Evolutionary conservation across 2,113 vertebrate species (phyloP), one percentile per base, ranked within the genome.

Genomic region (Diadophis punctatus): DNA sequence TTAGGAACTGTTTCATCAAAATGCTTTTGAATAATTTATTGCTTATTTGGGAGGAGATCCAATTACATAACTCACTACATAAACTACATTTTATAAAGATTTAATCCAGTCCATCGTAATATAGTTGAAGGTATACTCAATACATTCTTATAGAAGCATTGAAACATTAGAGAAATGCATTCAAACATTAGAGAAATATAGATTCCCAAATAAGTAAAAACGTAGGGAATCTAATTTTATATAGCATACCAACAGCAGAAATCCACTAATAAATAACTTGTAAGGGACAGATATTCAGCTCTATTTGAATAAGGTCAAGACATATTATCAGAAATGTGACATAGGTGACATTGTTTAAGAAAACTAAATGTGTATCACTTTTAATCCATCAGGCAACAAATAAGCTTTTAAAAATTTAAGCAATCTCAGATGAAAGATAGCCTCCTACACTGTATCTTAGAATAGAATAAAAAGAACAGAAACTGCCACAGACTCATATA

Each of bases 261-360:
- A 91, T 0, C 0, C 6, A 14, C 23, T 56, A 25, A 48, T 55
- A 60, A 94, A 91, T 88, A 91, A 90, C 53, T 84, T 43, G 30
- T 86, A 56, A 22, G 23, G 23, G 52, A 4, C 5, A 11, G 4
- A 22, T 25, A 49, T 46, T n/a, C 3, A 55, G 3, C 7, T 90
- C 52, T 80, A 86, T 60, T 91, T 90, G 87, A 92, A 34, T 20
- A 91, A 49, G 25, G 0, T 92, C 49, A 91, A 94, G 12, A 20
- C 27, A 22, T 34, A 84, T 89, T 18, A 56, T 89, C 85, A 51
- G 27, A 88, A 91, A 14, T 68, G 90, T 27, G 91, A 48, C 39
- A 94, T 92, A 93, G 43, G 87, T 93, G 90, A 93, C n/a, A 27
- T 49, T 89, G 94, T 95, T 94, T 93, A 95, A 93, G 93, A 46